phyloP scores from a whole-genome alignment of 2,113 vertebrate species.

The Phocoena phocoena region DNA sequence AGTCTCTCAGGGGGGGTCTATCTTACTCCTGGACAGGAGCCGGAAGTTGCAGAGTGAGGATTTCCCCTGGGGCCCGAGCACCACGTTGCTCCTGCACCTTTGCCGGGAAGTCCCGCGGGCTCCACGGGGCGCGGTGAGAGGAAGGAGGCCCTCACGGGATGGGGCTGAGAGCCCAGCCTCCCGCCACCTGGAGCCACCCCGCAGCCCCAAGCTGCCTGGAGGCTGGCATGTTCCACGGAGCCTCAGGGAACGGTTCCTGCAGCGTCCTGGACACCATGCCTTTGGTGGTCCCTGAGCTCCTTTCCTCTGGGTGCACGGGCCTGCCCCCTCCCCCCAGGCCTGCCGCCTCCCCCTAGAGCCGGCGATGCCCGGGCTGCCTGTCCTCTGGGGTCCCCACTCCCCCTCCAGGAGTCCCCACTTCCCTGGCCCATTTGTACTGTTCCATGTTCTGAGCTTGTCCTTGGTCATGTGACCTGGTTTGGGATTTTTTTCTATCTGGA shows the following conservation, averaged over 20 bases:
- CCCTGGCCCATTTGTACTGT: not conserved
- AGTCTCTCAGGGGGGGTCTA: not conserved
- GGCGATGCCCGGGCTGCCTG: no score
- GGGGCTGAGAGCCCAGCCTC: not conserved
- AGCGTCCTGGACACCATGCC: not conserved
- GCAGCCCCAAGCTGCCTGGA: not conserved
- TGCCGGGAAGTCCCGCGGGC: not conserved
- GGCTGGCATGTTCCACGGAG: not conserved
- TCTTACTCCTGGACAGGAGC: not conserved
- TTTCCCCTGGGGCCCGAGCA: rapidly evolving
- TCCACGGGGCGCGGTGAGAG: rapidly evolving
- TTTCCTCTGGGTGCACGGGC: not conserved
- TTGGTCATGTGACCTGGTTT: not conserved
- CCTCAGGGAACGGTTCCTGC: no score
- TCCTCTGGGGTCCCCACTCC: not conserved
- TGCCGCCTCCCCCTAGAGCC: rapidly evolving
- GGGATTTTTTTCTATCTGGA: not conserved
- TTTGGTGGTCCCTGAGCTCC: not conserved
- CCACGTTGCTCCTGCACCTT: rapidly evolving
- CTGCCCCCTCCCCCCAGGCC: not conserved
- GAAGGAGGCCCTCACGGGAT: no score
- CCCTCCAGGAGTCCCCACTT: not conserved
- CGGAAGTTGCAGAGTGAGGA: rapidly evolving
- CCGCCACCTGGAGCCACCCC: not conserved
- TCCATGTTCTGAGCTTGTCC: not conserved